Evolutionary conservation across 2,113 vertebrate species (phyloP).

Genomic region (Periophthalmus modestus): DNA sequence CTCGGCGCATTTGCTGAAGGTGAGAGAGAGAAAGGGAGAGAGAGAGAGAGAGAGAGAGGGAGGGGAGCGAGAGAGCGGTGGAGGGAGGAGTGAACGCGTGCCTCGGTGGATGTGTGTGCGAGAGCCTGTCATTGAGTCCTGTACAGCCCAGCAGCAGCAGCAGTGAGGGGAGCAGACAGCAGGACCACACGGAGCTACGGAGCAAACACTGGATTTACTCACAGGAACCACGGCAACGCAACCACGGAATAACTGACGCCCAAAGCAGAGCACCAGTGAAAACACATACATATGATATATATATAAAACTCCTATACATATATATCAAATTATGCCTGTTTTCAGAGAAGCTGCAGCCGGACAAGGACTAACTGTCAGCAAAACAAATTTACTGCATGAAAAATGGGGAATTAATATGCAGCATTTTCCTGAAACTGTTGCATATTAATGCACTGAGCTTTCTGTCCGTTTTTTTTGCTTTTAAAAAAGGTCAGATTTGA

Average conservation of each 20-base stretch:
- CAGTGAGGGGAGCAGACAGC: conserved; percentile 34
- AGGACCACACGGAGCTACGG: conserved; percentile 26
- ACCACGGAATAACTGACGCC: conserved; percentile 69
- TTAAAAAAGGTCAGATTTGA: conserved; percentile 27
- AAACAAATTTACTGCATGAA: conserved; percentile 35
- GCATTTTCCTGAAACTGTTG: conserved; percentile 63
- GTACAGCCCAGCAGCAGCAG: conserved; percentile 63
- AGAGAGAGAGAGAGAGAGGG: conserved; percentile 37
- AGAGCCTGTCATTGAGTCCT: conserved; percentile 73
- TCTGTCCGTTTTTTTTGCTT: conserved; percentile 22
- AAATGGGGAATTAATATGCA: conserved; percentile 52
- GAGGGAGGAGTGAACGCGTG: conserved; percentile 37
- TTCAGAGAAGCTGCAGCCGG: conserved; percentile 76
- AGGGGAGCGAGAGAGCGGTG: conserved; percentile 26
- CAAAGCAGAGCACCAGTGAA: conserved; percentile 79
- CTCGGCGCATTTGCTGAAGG: conserved; percentile 66
- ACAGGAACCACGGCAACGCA: conserved; percentile 50
- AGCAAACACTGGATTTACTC: conserved; percentile 54
- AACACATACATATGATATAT: conserved; percentile 86
- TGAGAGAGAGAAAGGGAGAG: conserved; percentile 25
- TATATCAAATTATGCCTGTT: conserved; percentile 85
- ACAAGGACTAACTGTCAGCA: conserved; percentile 68
- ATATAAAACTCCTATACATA: conserved; percentile 83
- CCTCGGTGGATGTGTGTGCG: conserved; percentile 26
- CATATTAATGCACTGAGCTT: conserved; percentile 53